phyloP scores from a whole-genome alignment of 92 coral and sea anemone genomes.

The Palythoa grandiflora region DNA sequence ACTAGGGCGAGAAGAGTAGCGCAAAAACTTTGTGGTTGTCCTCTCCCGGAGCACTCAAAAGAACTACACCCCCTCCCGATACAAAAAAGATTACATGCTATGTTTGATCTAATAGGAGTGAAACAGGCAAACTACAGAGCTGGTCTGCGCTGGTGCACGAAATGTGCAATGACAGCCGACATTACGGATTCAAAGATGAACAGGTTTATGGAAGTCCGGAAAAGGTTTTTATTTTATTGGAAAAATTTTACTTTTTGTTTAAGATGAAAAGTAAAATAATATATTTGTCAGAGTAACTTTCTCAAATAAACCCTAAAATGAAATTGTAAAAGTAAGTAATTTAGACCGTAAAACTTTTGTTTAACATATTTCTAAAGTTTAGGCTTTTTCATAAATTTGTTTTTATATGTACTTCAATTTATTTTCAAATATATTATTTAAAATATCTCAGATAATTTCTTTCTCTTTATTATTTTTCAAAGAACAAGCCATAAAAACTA shows the following conservation, averaged over 20 bases:
- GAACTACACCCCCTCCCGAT: background rate
- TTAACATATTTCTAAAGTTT: too few relatives aligned
- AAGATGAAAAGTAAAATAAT: background rate
- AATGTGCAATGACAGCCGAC: constrained; percentile 8
- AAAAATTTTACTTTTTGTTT: background rate
- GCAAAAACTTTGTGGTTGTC: constrained; percentile 5
- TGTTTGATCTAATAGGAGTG: background rate
- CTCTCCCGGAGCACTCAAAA: background rate
- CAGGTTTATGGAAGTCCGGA: constrained; percentile 1
- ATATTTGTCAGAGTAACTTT: too few relatives aligned
- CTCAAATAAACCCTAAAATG: too few relatives aligned
- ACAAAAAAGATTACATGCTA: background rate
- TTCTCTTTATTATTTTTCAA: background rate
- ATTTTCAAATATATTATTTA: background rate
- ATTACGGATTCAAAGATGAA: background rate
- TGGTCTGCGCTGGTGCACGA: constrained; percentile 21
- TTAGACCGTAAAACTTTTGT: too few relatives aligned
- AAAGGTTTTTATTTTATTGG: background rate
- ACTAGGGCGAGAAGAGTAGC: constrained; percentile 16
- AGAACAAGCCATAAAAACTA: background rate
- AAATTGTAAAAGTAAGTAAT: too few relatives aligned
- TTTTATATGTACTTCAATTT: too few relatives aligned
- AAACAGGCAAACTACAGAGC: constrained; percentile 3
- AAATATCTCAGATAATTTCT: background rate
- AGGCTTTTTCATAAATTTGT: too few relatives aligned